phyloP scores from a whole-genome alignment of 2,797 vertebrate genomes.

The Alcedo quadribrachys region DNA sequence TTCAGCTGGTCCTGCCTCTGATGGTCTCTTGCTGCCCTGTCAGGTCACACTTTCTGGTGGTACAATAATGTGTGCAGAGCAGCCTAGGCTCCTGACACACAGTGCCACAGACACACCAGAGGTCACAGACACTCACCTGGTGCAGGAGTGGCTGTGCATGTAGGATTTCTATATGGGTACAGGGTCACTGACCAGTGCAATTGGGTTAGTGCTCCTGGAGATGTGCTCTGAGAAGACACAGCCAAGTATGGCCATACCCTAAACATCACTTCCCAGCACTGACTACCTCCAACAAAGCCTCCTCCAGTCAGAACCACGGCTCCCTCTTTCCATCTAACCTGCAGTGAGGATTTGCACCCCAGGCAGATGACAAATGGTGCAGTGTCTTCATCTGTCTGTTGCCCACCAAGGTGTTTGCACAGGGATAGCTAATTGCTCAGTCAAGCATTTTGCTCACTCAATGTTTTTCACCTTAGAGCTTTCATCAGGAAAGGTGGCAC shows the following conservation, averaged over 20 bases:
- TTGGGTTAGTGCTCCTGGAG: neutral
- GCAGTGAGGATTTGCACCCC: neutral
- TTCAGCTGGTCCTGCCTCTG: neutral
- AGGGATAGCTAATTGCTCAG: neutral
- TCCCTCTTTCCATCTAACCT: neutral
- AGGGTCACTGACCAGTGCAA: neutral
- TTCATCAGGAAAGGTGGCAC: neutral
- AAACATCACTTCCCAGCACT: neutral
- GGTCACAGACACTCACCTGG: neutral
- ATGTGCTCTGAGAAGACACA: neutral
- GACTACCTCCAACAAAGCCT: neutral
- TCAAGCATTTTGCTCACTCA: neutral
- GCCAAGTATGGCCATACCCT: no score
- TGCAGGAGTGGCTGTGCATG: neutral
- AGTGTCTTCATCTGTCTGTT: neutral
- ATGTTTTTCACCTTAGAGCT: neutral
- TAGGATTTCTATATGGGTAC: neutral
- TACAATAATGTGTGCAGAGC: rapidly evolving
- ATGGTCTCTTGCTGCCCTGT: neutral
- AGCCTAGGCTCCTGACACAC: neutral
- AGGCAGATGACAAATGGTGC: neutral
- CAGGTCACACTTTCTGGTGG: no score
- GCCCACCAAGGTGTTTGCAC: neutral
- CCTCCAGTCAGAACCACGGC: neutral
- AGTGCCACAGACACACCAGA: neutral